phyloP scores from a whole-genome alignment of 2,797 vertebrate genomes.

The Lycodopsis pacificus region DNA sequence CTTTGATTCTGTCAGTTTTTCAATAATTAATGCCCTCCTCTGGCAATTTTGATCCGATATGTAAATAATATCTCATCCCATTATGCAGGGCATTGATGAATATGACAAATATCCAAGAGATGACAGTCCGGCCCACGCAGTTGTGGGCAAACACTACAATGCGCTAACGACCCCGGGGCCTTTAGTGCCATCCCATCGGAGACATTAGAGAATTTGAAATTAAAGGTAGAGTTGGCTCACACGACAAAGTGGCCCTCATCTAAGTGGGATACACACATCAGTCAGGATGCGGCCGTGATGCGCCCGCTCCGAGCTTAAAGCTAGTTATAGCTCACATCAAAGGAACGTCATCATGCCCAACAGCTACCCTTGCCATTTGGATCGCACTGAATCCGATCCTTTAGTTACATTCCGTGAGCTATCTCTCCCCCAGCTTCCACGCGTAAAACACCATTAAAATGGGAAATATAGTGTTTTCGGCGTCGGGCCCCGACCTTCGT shows the following conservation, averaged over 20 bases:
- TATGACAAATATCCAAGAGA: conserved; percentile 77
- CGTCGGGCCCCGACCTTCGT: conserved; percentile 72
- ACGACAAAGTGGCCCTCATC: conserved; percentile 70
- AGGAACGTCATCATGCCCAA: conserved; percentile 80
- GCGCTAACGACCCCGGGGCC: conserved; percentile 76
- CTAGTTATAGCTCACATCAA: conserved; percentile 85
- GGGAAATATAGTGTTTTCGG: conserved; percentile 77
- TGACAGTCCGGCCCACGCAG: conserved; percentile 73
- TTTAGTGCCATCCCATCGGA: conserved; percentile 77
- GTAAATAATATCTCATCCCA: conserved; percentile 82
- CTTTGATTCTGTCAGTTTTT: conserved; percentile 83
- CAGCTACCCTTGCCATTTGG: conserved; percentile 82
- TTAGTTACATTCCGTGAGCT: conserved; percentile 75
- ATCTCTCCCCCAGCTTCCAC: conserved; percentile 70
- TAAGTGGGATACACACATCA: conserved; percentile 78
- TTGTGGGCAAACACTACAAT: conserved; percentile 74
- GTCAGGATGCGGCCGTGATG: conserved; percentile 74
- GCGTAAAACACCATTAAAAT: conserved; percentile 84
- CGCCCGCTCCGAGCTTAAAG: conserved; percentile 73
- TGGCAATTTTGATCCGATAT: conserved; percentile 81
- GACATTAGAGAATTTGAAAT: conserved; percentile 86
- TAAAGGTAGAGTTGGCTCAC: conserved; percentile 84
- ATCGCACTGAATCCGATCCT: conserved; percentile 77
- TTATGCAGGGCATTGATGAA: conserved; percentile 79
- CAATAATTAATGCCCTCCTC: conserved; percentile 85